phyloP scores from a whole-genome alignment of 2,113 vertebrate species.

The Muntiacus reevesi region DNA sequence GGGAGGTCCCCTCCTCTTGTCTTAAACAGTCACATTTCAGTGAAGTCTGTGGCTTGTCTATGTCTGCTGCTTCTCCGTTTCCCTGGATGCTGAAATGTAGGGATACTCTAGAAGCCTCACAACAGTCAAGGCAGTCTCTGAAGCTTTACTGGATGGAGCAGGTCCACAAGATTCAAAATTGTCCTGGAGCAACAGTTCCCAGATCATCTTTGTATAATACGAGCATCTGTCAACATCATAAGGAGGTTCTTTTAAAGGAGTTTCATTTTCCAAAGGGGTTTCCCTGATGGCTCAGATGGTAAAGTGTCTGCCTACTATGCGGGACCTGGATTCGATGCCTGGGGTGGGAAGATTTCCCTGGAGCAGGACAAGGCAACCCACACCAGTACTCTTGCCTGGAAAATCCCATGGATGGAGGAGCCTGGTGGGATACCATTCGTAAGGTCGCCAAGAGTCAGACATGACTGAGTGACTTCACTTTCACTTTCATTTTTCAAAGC shows the following conservation, averaged over 20 bases:
- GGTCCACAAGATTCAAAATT: neutral
- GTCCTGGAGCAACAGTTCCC: neutral
- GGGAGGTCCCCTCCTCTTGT: neutral
- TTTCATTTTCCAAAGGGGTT: neutral
- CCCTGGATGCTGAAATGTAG: neutral
- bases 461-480: neutral
- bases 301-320: neutral
- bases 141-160: neutral
- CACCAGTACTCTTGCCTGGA: neutral
- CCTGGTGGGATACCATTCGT: accelerated
- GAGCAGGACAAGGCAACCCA: neutral
- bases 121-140: neutral
- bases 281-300: neutral
- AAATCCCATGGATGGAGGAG: neutral
- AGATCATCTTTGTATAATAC: neutral
- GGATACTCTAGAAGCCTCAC: neutral
- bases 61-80: accelerated
- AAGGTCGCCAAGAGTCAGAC: accelerated
- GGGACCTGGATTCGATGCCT: accelerated
- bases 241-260: neutral
- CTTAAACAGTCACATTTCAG: accelerated
- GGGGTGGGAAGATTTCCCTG: neutral
- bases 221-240: accelerated
- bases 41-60: accelerated
- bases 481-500: neutral